Base-by-base conservation (phyloP, 2,113 vertebrate genomes). In the Lagopus leucura region DNA sequence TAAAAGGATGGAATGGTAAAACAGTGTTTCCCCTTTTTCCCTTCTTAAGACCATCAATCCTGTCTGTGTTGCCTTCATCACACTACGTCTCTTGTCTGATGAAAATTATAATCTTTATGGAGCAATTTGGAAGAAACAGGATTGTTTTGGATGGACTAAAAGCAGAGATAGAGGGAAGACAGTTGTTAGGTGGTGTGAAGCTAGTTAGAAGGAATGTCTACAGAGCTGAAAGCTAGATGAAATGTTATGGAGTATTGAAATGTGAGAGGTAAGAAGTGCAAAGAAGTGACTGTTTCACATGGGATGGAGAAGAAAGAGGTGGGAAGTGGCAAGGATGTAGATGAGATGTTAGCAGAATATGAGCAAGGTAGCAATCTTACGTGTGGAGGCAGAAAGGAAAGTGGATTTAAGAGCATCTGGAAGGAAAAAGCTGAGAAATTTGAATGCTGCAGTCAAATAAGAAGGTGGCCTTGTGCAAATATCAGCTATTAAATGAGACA, bases 351-450 rank as follows among this genome's bases (percentile, higher is more conserved):
- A 79, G 40, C 52, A 67, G 65, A 85, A 42, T 1, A 4, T 47
- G 48, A 61, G 9, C 43, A 61, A 72, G 10, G 13, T 52, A 55
- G 28, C 47, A 61, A 36, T 79, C 43, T 25, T 69, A 30, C 8
- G 2, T 18, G 25, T 18, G n/a, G 43, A 92, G 50, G 45, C 2
- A 34, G 73, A 86, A n/a, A 45, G 28, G 17, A 64, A 61, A 75
- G 67, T 48, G 65, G 34, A 54, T 82, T 93, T 85, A 22, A 45
- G 63, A 45, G 75, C 3, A 14, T 16, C 12, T 69, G 66, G 40
- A 86, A 89, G 48, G 75, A 45, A 90, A n/a, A 64, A 91, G 27
- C 22, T 82, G 78, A 66, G 91, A 58, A 87, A 85, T 30, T 34
- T 67, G 38, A 40, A 22, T 40, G 11, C 73, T 70, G 34, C 1